Percentiles rank a stretch among this genome's conserved stretches.
Evolutionary conservation across 2,113 vertebrate genomes (phyloP).

Genomic region (Crotophaga sulcirostris): DNA sequence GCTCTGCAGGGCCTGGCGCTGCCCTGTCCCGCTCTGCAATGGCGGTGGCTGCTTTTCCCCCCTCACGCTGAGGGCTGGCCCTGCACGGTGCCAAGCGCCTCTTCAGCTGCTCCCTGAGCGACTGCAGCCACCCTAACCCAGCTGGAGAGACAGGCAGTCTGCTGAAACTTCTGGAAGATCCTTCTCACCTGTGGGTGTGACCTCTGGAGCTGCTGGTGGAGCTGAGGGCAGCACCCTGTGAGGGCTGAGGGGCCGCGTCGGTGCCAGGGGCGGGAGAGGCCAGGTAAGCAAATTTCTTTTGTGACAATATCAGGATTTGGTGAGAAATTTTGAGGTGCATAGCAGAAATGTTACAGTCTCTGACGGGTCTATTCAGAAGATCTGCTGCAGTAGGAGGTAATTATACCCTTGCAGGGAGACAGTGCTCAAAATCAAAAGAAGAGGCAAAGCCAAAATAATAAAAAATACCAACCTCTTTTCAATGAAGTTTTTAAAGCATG

Average conservation of each 20-base stretch:
- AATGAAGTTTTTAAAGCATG: not conserved
- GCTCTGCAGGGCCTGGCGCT: fast-evolving
- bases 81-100: fast-evolving
- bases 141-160: fast-evolving
- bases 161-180: fast-evolving
- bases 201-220: fast-evolving
- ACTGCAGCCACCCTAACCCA: fast-evolving
- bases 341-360: not conserved
- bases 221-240: not conserved
- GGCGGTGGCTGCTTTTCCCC: fast-evolving
- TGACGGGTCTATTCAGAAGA: not conserved
- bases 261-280: fast-evolving
- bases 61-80: too few species aligned
- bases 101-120: fast-evolving
- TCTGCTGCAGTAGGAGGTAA: not conserved
- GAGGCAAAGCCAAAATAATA: not conserved
- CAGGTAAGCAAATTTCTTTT: fast-evolving
- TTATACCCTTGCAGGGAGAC: not conserved
- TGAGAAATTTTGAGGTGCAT: not conserved
- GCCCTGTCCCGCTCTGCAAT: not conserved
- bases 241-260: not conserved
- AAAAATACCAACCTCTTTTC: not conserved
- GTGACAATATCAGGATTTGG: not conserved
- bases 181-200: fast-evolving
- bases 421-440: not conserved